phyloP scores from a whole-genome alignment of 2,113 vertebrate species.

The Solea senegalensis region DNA sequence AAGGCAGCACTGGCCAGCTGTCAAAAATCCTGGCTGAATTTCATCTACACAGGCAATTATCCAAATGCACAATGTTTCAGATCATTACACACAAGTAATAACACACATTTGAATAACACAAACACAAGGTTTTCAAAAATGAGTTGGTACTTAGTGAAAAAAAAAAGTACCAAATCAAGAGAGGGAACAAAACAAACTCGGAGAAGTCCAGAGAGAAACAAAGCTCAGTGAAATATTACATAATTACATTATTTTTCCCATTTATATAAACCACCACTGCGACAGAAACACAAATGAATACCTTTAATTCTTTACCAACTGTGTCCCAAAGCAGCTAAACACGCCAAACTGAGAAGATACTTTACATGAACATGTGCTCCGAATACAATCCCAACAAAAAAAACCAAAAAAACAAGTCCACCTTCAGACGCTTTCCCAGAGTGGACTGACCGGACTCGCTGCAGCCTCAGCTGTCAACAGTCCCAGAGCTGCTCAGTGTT shows the following conservation, averaged over 20 bases:
- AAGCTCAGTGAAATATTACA: not conserved
- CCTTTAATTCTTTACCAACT: not conserved
- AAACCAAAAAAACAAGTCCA: not conserved
- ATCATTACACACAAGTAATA: not conserved
- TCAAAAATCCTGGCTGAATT: not conserved
- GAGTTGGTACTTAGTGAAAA: not conserved
- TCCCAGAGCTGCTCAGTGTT: slow-evolving; percentile 49
- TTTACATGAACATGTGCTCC: not conserved
- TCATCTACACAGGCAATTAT: not conserved
- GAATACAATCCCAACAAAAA: not conserved
- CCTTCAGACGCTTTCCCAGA: slow-evolving; percentile 14
- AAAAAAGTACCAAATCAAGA: not conserved
- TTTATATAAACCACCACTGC: not conserved
- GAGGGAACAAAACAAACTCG: not conserved
- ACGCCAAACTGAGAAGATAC: not conserved
- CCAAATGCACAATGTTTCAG: not conserved
- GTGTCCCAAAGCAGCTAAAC: not conserved
- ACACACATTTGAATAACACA: not conserved
- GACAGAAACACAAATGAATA: too few species aligned
- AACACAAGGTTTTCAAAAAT: not conserved
- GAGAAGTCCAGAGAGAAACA: not conserved
- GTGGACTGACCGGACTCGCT: not conserved
- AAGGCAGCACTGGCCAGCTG: not conserved
- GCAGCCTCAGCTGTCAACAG: slow-evolving; percentile 45
- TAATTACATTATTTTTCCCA: not conserved